Conservation (phyloP, 2,888 invertebrate species). For the Galerucella calmariensis region DNA sequence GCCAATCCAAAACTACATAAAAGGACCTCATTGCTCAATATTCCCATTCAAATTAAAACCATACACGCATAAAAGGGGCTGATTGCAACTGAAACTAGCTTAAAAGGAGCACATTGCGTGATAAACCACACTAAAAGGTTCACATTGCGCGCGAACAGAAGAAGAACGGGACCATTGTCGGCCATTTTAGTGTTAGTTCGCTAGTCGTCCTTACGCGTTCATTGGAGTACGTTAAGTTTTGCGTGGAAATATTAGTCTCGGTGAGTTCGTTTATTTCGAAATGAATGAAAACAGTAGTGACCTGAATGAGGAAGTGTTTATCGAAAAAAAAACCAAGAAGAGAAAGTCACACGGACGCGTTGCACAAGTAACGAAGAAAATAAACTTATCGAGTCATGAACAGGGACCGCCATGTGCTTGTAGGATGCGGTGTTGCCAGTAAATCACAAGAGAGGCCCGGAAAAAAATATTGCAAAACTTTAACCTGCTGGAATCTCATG, state of each 20-base stretch:
- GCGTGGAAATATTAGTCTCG: background rate
- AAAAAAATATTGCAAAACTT: constrained; percentile 26
- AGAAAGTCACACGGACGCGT: constrained; percentile 7
- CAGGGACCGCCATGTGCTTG: background rate
- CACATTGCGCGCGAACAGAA: background rate
- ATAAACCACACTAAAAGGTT: background rate
- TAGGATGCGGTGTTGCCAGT: constrained; percentile 28
- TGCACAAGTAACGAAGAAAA: background rate
- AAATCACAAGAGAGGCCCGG: constrained; percentile 14
- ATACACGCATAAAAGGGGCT: background rate
- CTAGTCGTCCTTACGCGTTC: background rate
- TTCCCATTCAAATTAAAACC: too few relatives aligned
- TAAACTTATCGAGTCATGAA: background rate
- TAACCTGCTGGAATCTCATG: constrained; percentile 22
- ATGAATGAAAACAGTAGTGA: constrained; percentile 7
- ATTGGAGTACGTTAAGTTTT: background rate
- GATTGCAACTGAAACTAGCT: background rate
- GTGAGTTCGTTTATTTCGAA: background rate
- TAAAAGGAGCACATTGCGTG: background rate
- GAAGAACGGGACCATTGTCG: constrained; percentile 1
- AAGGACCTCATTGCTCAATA: too few relatives aligned
- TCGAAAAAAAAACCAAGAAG: background rate
- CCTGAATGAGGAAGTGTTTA: background rate
- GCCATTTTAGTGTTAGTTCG: background rate
- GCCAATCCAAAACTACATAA: too few relatives aligned